Evolutionary conservation across 2,113 vertebrate species (phyloP), one percentile per base, ranked within the genome.

Genomic region (Bubo blakistoni): DNA sequence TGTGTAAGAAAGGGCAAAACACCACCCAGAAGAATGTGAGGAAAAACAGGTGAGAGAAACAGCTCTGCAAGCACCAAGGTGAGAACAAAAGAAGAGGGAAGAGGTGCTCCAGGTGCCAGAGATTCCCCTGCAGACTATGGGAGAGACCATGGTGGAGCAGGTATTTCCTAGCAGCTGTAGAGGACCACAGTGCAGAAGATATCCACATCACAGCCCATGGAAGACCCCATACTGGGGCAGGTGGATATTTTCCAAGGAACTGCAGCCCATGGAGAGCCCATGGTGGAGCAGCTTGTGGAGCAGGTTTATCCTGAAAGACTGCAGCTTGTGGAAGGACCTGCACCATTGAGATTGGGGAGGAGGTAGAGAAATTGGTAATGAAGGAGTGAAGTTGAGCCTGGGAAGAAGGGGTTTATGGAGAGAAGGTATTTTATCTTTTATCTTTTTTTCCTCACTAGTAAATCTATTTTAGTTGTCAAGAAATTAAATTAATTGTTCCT

Each of bases 201-300:
- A 38, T n/a, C 20, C 26, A n/a, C 1, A 0, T 22, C 4, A 2
- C 5, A 61, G 16, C 11, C 18, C 3, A 2, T 9, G 34, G 32
- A 92, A 22, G 57, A 79, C 2, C 4, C 20, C 19, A 42, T 18
- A 3, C 2, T 55, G 13, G 13, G 13, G 19, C 29, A 86, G n/a
- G 30, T 24, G n/a, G 24, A 9, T 90, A 38, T 69, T 72, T 94
- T 38, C 29, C 27, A 66, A 72, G 47, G 42, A 85, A 22, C n/a
- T 66, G 21, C 21, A 85, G 30, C 20, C 11, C 17, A 16, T 22
- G 19, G 49, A 70, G 15, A 78, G 7, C 3, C 34, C 1, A 1
- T 6, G 17, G 15, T 78, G 34, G 49, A 71, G 32, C 5, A 72
- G 13, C 6, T 62, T 76, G 17, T 78, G 34, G 54, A 71, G 29